Percentiles rank a stretch among this genome's conserved stretches.
phyloP scores from a whole-genome alignment of 2,888 invertebrate species.

The Synanthedon vespiformis region DNA sequence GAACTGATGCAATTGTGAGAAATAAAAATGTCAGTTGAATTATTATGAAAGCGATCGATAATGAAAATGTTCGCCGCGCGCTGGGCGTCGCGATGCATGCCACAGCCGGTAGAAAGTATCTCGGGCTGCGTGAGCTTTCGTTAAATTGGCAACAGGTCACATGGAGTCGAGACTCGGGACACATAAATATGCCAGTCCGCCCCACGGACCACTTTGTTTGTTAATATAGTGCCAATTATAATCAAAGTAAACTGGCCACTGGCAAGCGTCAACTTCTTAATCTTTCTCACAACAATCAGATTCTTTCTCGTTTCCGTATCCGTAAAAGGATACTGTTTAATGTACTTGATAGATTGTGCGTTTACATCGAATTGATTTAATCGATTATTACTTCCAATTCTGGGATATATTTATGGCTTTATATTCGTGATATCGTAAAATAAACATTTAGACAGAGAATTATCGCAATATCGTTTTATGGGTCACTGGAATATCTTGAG shows the following conservation, averaged over 20 bases:
- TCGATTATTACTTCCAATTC: constrained; percentile 11
- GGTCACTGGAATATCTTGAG: no score
- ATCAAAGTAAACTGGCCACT: constrained; percentile 52
- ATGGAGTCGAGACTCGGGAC: constrained; percentile 28
- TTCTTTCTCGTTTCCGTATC: constrained; percentile 28
- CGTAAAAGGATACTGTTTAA: background rate
- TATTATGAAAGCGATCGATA: constrained; percentile 68
- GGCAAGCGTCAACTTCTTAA: constrained; percentile 53
- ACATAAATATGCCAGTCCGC: constrained; percentile 63
- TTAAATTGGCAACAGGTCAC: constrained; percentile 61
- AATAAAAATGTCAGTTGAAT: constrained; percentile 66
- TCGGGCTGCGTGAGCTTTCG: constrained; percentile 56
- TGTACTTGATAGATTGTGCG: constrained; percentile 5
- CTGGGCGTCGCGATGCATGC: constrained; percentile 22
- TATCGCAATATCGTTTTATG: background rate
- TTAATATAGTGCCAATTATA: constrained; percentile 61
- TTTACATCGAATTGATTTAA: constrained; percentile 8
- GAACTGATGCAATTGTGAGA: constrained; percentile 43
- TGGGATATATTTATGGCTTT: constrained; percentile 11
- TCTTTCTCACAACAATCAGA: constrained; percentile 36
- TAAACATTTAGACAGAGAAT: background rate
- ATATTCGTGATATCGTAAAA: constrained; percentile 1
- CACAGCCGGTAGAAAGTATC: constrained; percentile 59
- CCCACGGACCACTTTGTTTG: constrained; percentile 58
- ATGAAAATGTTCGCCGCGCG: constrained; percentile 51